These are phyloP conservation scores for Pemphigus obesinymphae DNA, from an alignment of 1,140 invertebrate species.

Conservation along the genomic window DNA sequence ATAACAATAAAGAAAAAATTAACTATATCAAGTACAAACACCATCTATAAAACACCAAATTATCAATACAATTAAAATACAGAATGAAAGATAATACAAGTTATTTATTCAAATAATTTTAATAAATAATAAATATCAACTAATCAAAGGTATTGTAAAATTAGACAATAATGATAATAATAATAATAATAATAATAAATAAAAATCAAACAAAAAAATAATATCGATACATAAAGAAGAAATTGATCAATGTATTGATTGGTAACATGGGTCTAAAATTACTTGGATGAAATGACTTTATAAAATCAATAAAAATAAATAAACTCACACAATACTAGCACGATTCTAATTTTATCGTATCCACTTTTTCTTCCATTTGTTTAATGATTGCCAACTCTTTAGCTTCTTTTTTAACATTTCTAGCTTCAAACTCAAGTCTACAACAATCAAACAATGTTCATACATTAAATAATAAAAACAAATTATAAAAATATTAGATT, in stretches of 20 bases:
- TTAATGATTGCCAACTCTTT: constrained; percentile 42
- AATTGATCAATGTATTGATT: constrained; percentile 9
- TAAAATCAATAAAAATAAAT: background rate
- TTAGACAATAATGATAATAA: background rate
- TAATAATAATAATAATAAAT: constrained; percentile 22
- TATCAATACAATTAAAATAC: background rate
- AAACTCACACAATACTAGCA: background rate
- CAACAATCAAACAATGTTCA: constrained; percentile 26
- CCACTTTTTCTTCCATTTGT: constrained; percentile 26
- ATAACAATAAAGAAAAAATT: background rate
- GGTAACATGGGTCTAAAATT: constrained; percentile 2
- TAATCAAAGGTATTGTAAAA: background rate
- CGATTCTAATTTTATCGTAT: background rate
- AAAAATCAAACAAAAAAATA: constrained; percentile 15
- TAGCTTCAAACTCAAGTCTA: constrained; percentile 47
- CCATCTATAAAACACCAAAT: background rate
- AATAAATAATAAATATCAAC: background rate
- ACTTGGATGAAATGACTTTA: background rate
- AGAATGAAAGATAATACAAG: background rate
- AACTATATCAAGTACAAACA: background rate
- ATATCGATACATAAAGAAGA: background rate
- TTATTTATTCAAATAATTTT: background rate
- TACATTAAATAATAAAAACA: too few relatives aligned
- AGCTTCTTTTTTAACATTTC: constrained; percentile 46
- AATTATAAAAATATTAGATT: too few relatives aligned